Conservation (phyloP, 1,140 invertebrate species). For the Pemphigus obesinymphae region DNA sequence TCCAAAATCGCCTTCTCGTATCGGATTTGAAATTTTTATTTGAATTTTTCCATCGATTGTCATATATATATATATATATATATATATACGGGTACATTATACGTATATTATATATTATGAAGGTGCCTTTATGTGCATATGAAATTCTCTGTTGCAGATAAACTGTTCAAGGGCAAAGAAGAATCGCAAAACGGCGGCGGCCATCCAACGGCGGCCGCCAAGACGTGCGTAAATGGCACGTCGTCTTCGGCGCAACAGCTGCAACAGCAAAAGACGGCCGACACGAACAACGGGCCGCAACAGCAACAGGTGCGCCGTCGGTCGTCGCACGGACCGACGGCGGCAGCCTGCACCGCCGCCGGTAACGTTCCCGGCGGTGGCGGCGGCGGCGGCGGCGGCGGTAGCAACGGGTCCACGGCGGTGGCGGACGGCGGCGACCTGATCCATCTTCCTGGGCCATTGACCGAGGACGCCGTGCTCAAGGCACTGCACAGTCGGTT, state of each 20-base stretch:
- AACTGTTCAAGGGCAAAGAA: slow-evolving; percentile 33
- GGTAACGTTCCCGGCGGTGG: neutral
- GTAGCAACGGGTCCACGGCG: neutral
- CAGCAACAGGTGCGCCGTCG: neutral
- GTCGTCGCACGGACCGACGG: neutral
- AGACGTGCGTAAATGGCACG: neutral
- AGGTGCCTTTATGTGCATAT: no score
- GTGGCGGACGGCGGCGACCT: slow-evolving; percentile 66
- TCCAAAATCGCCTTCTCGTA: no score
- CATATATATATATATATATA: no score
- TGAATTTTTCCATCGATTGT: no score
- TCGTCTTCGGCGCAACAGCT: neutral
- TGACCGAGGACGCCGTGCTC: slow-evolving; percentile 89
- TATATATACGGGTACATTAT: no score
- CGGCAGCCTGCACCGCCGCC: slow-evolving; percentile 49
- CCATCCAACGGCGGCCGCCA: neutral
- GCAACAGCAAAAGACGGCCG: slow-evolving; percentile 33
- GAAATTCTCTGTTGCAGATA: slow-evolving; percentile 7
- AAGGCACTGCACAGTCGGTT: slow-evolving; percentile 85
- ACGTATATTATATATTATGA: no score
- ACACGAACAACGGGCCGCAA: neutral
- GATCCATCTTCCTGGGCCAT: slow-evolving; percentile 82
- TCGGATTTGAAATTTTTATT: no score
- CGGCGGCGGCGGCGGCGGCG: slow-evolving; percentile 49
- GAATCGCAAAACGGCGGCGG: slow-evolving; percentile 1